These are phyloP conservation scores for Brachypodius melanocephalos DNA, from an alignment of 2,113 vertebrate genomes.

Conservation along the genomic window DNA sequence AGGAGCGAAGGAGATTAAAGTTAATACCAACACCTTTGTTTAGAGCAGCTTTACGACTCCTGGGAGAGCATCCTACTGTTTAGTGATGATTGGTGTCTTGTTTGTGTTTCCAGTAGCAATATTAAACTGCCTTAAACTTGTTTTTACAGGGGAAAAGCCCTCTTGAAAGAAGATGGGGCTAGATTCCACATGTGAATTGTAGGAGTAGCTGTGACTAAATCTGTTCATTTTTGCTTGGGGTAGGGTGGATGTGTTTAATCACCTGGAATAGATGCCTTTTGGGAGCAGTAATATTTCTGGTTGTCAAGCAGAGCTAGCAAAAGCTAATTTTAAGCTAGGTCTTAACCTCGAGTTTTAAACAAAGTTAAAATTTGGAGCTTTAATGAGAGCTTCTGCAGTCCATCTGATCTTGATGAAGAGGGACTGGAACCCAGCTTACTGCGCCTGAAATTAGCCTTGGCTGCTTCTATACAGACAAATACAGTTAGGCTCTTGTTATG, in stretches of 20 bases:
- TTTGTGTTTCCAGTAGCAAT: background rate
- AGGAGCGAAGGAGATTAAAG: background rate
- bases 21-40: background rate
- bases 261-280: background rate
- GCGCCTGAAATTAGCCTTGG: background rate
- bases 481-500: background rate
- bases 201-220: background rate
- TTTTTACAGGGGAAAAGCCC: background rate
- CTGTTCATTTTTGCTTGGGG: background rate
- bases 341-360: background rate
- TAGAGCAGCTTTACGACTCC: background rate
- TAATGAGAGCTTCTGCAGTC: background rate
- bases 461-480: accelerated
- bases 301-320: background rate
- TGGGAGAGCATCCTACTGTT: background rate
- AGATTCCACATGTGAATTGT: background rate
- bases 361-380: background rate
- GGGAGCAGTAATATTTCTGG: background rate
- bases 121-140: slow-evolving; percentile 19
- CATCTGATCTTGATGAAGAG: background rate
- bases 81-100: background rate
- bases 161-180: background rate
- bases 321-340: background rate
- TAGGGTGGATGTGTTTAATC: background rate
- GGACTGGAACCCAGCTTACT: background rate